Percentiles rank a stretch among this genome's conserved stretches.
Conservation (phyloP, 2,888 invertebrate species). For the Drosophila mercatorum region DNA sequence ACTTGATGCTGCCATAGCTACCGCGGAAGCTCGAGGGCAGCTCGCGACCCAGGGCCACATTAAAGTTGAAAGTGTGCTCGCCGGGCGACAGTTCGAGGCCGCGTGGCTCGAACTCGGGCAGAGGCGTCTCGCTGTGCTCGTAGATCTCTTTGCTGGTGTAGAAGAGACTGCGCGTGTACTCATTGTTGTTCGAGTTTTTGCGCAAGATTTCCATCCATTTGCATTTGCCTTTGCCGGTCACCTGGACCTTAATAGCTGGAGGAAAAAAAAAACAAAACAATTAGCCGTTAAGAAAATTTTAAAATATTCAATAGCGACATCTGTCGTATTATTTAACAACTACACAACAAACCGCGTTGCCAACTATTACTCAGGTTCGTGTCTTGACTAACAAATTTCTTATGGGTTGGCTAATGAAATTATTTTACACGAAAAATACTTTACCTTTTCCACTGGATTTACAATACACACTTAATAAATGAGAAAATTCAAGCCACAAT, state of each 20-base stretch:
- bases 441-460: no score
- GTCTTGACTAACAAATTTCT: not conserved
- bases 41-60: constrained; percentile 76
- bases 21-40: constrained; percentile 84
- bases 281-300: not conserved
- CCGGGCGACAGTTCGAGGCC: constrained; percentile 82
- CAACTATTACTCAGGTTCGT: not conserved
- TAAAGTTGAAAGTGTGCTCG: constrained; percentile 81
- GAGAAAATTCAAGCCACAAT: not conserved
- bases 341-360: not conserved
- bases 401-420: not conserved
- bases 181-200: constrained; percentile 81
- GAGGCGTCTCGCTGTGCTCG: constrained; percentile 78
- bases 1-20: constrained; percentile 83
- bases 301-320: not conserved
- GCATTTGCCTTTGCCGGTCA: constrained; percentile 84
- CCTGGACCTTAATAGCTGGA: constrained; percentile 83
- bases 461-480: not conserved
- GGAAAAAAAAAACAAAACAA: not conserved
- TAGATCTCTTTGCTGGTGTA: constrained; percentile 84
- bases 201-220: constrained; percentile 84
- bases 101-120: constrained; percentile 82
- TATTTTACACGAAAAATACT: no score
- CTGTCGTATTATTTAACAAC: not conserved
- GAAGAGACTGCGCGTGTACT: constrained; percentile 81